Conservation (phyloP, 2,797 vertebrate species). For the Paguma larvata region DNA sequence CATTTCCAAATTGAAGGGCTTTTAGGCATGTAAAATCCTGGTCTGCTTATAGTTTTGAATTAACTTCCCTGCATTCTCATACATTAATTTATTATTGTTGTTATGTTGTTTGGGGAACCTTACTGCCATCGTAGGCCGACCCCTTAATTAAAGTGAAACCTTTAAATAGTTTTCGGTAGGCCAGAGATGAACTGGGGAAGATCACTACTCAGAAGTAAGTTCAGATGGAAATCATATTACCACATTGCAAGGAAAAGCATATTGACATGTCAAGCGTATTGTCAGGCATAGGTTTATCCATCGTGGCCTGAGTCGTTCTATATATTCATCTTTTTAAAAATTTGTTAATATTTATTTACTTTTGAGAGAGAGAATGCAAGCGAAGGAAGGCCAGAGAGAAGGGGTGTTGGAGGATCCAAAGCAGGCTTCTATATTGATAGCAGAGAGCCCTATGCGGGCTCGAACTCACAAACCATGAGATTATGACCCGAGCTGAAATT, state of each 20-base stretch:
- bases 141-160: neutral
- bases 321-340: neutral
- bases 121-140: neutral
- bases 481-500: too few species aligned
- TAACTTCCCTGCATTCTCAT: constrained; percentile 6
- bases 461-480: too few species aligned
- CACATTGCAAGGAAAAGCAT: neutral
- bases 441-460: too few species aligned
- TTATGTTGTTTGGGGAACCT: neutral
- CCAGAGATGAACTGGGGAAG: neutral
- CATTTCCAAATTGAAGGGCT: neutral
- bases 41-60: neutral
- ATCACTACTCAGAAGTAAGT: neutral
- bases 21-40: constrained; percentile 21
- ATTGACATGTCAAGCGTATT: neutral
- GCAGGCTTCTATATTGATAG: too few species aligned
- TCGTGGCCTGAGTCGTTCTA: neutral
- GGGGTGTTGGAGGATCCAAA: too few species aligned
- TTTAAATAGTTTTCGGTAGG: constrained; percentile 30
- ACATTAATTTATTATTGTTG: constrained; percentile 20
- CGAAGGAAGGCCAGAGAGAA: too few species aligned
- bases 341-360: too few species aligned
- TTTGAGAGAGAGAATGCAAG: too few species aligned
- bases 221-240: constrained; percentile 15
- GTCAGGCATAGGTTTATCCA: neutral